Evolutionary conservation across 1,140 invertebrate genomes (phyloP).

Genomic region (Apolygus lucorum): DNA sequence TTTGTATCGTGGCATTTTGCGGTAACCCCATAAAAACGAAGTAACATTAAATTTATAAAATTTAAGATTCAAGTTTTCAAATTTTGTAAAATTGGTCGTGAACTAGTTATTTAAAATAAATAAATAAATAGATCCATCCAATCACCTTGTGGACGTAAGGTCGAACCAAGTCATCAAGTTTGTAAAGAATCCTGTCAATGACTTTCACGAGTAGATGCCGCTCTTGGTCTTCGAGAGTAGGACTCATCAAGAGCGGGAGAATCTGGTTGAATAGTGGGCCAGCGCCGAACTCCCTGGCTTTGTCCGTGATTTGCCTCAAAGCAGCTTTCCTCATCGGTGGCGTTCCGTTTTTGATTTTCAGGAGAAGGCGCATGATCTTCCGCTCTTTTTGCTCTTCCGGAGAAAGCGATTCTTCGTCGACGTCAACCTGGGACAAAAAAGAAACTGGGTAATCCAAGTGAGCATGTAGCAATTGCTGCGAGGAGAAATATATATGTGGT

Average conservation of each 20-base stretch:
- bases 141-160: constrained; percentile 96
- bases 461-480: not conserved
- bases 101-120: no score
- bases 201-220: constrained; percentile 99
- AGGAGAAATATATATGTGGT: no score
- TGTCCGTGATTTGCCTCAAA: constrained; percentile 95
- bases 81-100: no score
- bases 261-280: constrained; percentile 99
- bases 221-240: constrained; percentile 98
- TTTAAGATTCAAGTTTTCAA: no score
- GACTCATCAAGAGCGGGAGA: constrained; percentile 95
- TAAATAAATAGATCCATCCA: no score
- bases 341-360: constrained; percentile 99
- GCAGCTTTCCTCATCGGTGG: constrained; percentile 99
- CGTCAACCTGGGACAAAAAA: constrained; percentile 59
- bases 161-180: constrained; percentile 94
- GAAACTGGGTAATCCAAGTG: not conserved
- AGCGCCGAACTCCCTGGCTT: constrained; percentile 95
- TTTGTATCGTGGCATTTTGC: no score
- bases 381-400: constrained; percentile 97
- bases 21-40: no score
- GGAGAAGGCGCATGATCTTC: constrained; percentile 96
- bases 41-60: no score
- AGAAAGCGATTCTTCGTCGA: constrained; percentile 90
- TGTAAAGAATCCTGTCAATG: constrained; percentile 97